Percentiles rank a stretch among this genome's conserved stretches.
Evolutionary conservation across 2,888 invertebrate genomes (phyloP).

Genomic region (Platynereis dumerilii): DNA sequence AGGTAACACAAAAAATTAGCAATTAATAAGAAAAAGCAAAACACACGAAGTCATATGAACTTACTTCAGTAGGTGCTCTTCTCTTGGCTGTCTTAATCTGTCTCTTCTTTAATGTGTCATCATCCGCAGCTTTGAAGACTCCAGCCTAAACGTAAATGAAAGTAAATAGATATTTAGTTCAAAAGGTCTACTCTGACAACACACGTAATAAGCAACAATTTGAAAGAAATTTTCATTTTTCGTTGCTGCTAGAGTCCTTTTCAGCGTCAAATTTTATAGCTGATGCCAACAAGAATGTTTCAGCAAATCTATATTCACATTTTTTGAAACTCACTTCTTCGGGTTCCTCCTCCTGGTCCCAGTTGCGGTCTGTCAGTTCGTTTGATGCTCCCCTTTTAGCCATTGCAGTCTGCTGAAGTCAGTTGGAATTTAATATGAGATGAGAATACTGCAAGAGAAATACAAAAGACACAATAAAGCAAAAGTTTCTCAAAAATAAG

Average conservation of each 20-base stretch:
- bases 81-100: slow-evolving; percentile 81
- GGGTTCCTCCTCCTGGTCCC: slow-evolving; percentile 61
- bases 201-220: too few species aligned
- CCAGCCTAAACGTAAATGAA: slow-evolving; percentile 71
- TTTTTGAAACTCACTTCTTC: slow-evolving; percentile 40
- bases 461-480: not conserved
- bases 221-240: too few species aligned
- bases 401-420: slow-evolving; percentile 40
- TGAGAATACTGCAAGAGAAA: not conserved
- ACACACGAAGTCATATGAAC: too few species aligned
- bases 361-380: slow-evolving; percentile 60
- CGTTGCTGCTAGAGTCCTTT: too few species aligned
- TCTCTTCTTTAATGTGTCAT: slow-evolving; percentile 77
- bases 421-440: slow-evolving; percentile 5
- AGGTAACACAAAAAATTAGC: too few species aligned
- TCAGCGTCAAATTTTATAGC: too few species aligned
- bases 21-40: too few species aligned
- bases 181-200: too few species aligned
- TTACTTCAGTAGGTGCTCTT: too few species aligned
- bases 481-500: not conserved
- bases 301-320: too few species aligned
- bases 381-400: slow-evolving; percentile 54
- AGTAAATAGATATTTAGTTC: too few species aligned
- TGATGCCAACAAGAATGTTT: too few species aligned
- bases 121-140: slow-evolving; percentile 71